Evolutionary conservation across 2,888 invertebrate species (phyloP).

Genomic region (Strigamia maritima): DNA sequence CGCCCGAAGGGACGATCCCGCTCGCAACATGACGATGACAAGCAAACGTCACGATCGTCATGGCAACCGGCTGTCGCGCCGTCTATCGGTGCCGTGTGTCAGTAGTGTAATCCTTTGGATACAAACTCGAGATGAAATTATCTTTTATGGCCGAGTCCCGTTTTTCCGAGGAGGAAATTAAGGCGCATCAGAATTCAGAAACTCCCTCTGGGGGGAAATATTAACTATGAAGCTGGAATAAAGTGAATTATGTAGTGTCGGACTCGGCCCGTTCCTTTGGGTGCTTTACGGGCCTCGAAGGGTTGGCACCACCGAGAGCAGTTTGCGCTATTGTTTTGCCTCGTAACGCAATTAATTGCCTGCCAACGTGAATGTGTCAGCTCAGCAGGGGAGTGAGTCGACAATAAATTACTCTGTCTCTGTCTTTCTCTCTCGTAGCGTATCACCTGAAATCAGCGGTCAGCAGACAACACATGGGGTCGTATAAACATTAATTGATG

Average conservation of each 20-base stretch:
- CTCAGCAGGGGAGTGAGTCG: neutral
- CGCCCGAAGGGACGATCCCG: slow-evolving; percentile 20
- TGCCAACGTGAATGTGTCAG: slow-evolving; percentile 6
- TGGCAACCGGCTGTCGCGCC: slow-evolving; percentile 18
- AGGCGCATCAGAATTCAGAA: slow-evolving; percentile 18
- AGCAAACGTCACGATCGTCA: slow-evolving; percentile 20
- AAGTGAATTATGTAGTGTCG: slow-evolving; percentile 1
- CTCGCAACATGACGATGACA: slow-evolving; percentile 35
- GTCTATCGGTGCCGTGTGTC: neutral
- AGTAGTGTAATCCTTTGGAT: neutral
- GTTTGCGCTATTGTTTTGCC: slow-evolving; percentile 23
- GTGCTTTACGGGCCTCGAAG: neutral
- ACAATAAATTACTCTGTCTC: neutral
- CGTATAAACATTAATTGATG: no score
- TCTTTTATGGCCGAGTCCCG: slow-evolving; percentile 2
- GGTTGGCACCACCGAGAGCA: neutral
- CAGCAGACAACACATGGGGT: neutral
- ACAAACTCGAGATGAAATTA: neutral
- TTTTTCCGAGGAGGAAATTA: slow-evolving; percentile 13
- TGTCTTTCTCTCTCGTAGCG: neutral
- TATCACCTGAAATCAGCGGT: neutral
- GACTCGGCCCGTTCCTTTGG: neutral
- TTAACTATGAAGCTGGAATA: slow-evolving; percentile 1
- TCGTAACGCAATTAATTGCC: slow-evolving; percentile 13
- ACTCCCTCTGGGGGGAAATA: slow-evolving; percentile 23